Evolutionary conservation across 2,888 invertebrate species (phyloP).

Genomic region (Melangyna quadrimaculata): DNA sequence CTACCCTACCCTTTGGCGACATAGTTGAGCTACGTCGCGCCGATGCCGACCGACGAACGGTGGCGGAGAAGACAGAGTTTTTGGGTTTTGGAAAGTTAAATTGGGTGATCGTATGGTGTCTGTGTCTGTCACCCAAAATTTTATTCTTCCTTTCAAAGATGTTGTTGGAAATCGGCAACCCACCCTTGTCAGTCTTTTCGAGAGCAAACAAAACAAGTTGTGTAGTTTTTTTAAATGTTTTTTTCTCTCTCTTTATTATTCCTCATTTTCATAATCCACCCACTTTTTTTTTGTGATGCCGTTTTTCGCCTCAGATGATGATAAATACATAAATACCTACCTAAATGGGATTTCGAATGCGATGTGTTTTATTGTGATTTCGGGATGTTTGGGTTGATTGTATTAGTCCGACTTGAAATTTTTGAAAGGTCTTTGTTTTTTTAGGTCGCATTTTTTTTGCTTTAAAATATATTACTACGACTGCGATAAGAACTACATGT

Average conservation of each 20-base stretch:
- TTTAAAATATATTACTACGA: background rate
- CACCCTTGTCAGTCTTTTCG: constrained; percentile 43
- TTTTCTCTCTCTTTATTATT: constrained; percentile 2
- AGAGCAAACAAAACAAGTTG: constrained; percentile 4
- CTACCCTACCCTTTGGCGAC: constrained; percentile 54
- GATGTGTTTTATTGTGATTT: background rate
- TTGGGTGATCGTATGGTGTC: constrained; percentile 53
- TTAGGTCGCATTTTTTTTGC: background rate
- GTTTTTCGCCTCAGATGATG: constrained; percentile 30
- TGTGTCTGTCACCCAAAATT: constrained; percentile 34
- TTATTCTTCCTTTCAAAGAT: constrained; percentile 20
- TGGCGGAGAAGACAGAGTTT: background rate
- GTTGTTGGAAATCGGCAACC: constrained; percentile 51
- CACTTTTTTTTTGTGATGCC: constrained; percentile 56
- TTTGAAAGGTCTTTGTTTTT: background rate
- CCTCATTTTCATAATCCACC: constrained; percentile 63
- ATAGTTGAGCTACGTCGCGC: no score
- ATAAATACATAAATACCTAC: constrained; percentile 11
- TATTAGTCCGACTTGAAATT: background rate
- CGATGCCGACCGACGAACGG: background rate
- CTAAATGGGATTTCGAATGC: background rate
- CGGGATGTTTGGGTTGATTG: background rate
- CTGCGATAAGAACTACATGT: background rate
- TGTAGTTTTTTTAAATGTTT: constrained; percentile 4
- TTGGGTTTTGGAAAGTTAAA: background rate